These are phyloP conservation scores for Cataglyphis cursor DNA, from an alignment of 2,888 invertebrate species.

Conservation along the genomic window DNA sequence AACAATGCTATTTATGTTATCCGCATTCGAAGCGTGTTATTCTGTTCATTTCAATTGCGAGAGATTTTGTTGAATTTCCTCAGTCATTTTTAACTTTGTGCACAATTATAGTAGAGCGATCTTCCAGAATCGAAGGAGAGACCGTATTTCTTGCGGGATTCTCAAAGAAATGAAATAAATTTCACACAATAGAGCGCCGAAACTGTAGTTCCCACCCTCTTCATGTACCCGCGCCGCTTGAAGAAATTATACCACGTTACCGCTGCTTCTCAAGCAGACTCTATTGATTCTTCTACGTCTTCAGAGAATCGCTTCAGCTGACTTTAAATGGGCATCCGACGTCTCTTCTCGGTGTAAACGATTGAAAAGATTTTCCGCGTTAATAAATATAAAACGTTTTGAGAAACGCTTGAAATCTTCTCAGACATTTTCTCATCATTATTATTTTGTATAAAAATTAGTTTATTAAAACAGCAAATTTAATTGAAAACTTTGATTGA, in stretches of 20 bases:
- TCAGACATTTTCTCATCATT: not conserved
- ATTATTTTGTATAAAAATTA: not conserved
- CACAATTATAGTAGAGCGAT: not conserved
- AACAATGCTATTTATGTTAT: not conserved
- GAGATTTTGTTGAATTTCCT: not conserved
- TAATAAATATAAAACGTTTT: constrained; percentile 31
- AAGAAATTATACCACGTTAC: constrained; percentile 40
- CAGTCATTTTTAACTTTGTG: not conserved
- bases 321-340: constrained; percentile 36
- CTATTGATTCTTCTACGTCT: constrained; percentile 36
- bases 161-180: constrained; percentile 55
- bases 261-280: constrained; percentile 42
- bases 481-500: not conserved
- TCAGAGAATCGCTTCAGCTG: constrained; percentile 42
- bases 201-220: constrained; percentile 53
- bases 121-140: not conserved
- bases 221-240: constrained; percentile 39
- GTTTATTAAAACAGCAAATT: not conserved
- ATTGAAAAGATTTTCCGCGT: constrained; percentile 34
- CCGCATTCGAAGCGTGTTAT: not conserved
- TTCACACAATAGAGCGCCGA: constrained; percentile 38
- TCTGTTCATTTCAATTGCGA: constrained; percentile 2
- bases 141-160: constrained; percentile 21
- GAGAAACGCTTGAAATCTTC: constrained; percentile 27
- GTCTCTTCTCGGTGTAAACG: constrained; percentile 28